phyloP scores from a whole-genome alignment of 2,113 vertebrate genomes.

The Hemichromis elongatus region DNA sequence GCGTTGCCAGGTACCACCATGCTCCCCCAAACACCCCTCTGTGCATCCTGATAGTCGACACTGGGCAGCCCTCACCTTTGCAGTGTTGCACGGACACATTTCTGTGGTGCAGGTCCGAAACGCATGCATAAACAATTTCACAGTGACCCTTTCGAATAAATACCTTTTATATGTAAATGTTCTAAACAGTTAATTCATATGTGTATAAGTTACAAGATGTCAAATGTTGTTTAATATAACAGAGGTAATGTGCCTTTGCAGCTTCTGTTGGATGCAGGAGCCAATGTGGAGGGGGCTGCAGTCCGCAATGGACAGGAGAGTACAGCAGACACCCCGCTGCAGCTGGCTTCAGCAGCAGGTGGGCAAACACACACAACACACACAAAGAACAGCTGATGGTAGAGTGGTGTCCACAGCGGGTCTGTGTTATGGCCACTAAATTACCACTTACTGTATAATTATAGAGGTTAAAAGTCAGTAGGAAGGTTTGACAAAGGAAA shows the following conservation, averaged over 20 bases:
- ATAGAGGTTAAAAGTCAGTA: neutral
- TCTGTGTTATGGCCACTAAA: neutral
- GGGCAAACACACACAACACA: slow-evolving; percentile 28
- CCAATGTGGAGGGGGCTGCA: slow-evolving; percentile 88
- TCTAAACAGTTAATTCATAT: neutral
- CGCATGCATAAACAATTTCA: accelerated
- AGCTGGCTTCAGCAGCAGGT: slow-evolving; percentile 97
- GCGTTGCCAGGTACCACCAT: slow-evolving; percentile 80
- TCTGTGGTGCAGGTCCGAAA: slow-evolving; percentile 91
- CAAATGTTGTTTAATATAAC: slow-evolving; percentile 8
- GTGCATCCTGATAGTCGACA: slow-evolving; percentile 94
- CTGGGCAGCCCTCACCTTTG: slow-evolving; percentile 92
- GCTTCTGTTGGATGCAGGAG: slow-evolving; percentile 93
- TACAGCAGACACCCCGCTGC: slow-evolving; percentile 86
- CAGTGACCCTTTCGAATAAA: neutral
- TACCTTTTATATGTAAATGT: neutral
- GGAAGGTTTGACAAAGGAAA: neutral
- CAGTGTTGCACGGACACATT: slow-evolving; percentile 92
- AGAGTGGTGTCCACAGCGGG: neutral
- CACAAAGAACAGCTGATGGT: slow-evolving; percentile 1
- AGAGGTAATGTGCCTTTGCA: slow-evolving; percentile 56
- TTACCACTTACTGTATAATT: neutral
- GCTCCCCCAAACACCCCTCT: slow-evolving; percentile 83
- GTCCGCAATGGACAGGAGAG: slow-evolving; percentile 87
- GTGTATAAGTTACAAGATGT: slow-evolving; percentile 1